Evolutionary conservation across 2,113 vertebrate genomes (phyloP).

Genomic region (Apeltes quadracus): DNA sequence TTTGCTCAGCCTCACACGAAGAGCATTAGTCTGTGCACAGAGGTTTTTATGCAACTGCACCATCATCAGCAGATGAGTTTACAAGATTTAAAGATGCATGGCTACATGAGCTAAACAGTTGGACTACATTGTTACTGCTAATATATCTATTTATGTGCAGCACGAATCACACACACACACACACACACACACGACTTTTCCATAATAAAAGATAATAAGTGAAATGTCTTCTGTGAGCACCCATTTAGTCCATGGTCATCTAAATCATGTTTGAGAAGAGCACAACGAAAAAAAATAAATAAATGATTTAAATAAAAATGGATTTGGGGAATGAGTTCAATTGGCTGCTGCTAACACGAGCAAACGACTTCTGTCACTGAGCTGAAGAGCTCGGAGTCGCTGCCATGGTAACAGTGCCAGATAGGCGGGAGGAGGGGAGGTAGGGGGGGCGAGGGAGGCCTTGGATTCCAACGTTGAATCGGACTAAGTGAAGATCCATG

Average conservation of each 20-base stretch:
- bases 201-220: neutral
- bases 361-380: constrained; percentile 29
- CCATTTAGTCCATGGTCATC: neutral
- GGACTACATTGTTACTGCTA: neutral
- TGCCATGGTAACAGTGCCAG: constrained; percentile 56
- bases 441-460: constrained; percentile 33
- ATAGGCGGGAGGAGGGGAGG: constrained; percentile 25
- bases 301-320: neutral
- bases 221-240: neutral
- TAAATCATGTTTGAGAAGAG: neutral
- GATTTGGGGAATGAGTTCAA: constrained; percentile 2
- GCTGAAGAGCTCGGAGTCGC: constrained; percentile 37
- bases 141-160: neutral
- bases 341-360: constrained; percentile 15
- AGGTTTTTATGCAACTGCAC: neutral
- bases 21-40: neutral
- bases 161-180: neutral
- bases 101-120: neutral
- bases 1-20: neutral
- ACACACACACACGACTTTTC: neutral
- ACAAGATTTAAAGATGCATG: neutral
- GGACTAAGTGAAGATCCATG: constrained; percentile 33
- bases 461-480: constrained; percentile 30
- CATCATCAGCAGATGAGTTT: neutral
- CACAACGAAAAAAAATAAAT: neutral